Evolutionary conservation across 2,113 vertebrate genomes (phyloP), one percentile per base, ranked within the genome.

Genomic region (Ammodytes dubius): DNA sequence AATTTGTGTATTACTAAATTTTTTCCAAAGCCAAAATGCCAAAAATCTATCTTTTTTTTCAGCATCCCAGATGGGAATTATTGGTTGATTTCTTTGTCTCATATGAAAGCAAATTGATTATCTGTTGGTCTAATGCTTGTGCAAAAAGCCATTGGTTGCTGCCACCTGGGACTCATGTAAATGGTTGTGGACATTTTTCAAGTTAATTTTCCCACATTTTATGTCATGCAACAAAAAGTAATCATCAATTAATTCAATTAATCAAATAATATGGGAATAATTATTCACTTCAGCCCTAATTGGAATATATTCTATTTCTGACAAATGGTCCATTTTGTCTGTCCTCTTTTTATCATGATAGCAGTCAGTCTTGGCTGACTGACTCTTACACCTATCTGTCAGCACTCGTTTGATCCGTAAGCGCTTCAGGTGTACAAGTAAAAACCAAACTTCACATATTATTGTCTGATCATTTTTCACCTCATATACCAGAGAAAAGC

Each of bases 381-480:
- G 43, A 90, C 94, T 37, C 1, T 49, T 15, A 42, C 54, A 15
- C 45, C 37, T 35, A 1, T 73, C 40, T 56, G 50, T 56, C 52
- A 67, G 52, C 12, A 35, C 92, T 93, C 0, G 56, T 95, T 27
- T 27, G 27, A 80, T 95, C 96, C 46, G 96, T 96, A 83, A 96
- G 27, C 93, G 94, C 95, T 96, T 7, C 95, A 95, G 49, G 75
- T 96, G 82, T 96, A 96, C 92, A 96, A 96, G 95, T 96, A 94
- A 96, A 95, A 72, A 10, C 47, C 46, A 46, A 47, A 54, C 79
- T 70, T 66, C 40, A 9, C 56, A 42, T 27, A 27, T 27, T 27
- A 11, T 50, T 59, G 52, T 59, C 52, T 42, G 45, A 69, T 67
- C 42, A 79, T 85, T 84, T 86, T 77, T 84, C 84, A 82, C 68